Evolutionary conservation across 2,888 invertebrate genomes (phyloP).

Genomic region (Calameuta idolon): DNA sequence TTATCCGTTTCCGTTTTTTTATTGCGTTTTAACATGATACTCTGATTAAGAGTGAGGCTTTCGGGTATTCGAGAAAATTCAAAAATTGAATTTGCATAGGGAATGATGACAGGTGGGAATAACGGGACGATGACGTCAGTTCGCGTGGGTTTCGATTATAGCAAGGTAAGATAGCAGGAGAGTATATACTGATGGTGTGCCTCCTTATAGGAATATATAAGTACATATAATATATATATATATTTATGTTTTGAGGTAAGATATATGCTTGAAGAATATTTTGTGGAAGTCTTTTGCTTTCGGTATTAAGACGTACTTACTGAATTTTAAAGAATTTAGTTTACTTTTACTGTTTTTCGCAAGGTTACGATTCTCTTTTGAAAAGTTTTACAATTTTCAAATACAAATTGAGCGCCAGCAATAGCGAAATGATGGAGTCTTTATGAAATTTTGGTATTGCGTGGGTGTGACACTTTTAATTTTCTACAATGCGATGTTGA

Average conservation of each 20-base stretch:
- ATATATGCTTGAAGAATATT: background rate
- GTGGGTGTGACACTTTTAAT: background rate
- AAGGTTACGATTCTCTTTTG: background rate
- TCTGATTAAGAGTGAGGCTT: background rate
- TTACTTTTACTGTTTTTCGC: no score
- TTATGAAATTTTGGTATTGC: background rate
- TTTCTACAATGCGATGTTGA: background rate
- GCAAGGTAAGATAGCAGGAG: slow-evolving; percentile 33
- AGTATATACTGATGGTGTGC: background rate
- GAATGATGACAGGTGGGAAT: slow-evolving; percentile 48
- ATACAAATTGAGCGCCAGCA: background rate
- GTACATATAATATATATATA: background rate
- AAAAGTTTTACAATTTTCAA: background rate
- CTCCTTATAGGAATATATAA: background rate
- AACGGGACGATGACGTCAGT: slow-evolving; percentile 58
- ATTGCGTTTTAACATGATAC: background rate
- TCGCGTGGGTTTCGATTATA: slow-evolving; percentile 57
- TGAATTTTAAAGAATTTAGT: no score
- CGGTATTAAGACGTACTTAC: no score
- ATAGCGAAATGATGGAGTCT: background rate
- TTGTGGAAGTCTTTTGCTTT: background rate
- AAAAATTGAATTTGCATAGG: slow-evolving; percentile 34
- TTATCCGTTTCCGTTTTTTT: background rate
- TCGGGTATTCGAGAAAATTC: background rate
- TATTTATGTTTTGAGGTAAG: background rate